These are phyloP conservation scores for Ennomos erosarius DNA, from an alignment of 2,888 invertebrate genomes.

Conservation along the genomic window DNA sequence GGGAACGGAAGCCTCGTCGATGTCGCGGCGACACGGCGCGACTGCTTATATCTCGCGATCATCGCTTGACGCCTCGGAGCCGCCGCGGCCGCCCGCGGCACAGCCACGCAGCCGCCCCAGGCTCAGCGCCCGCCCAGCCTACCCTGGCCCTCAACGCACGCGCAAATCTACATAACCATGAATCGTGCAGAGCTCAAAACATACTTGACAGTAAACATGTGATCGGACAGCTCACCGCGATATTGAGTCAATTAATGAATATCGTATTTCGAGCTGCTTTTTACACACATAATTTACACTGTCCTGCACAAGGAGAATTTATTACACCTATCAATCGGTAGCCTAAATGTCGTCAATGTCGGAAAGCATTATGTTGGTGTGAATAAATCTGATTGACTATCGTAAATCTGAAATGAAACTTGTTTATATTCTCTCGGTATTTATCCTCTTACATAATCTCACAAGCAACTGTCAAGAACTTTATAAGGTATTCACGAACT, in stretches of 20 bases:
- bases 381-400: conserved; percentile 11
- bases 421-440: conserved; percentile 3
- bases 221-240: conserved; percentile 61
- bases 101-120: conserved; percentile 18
- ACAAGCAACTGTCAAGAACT: conserved; percentile 8
- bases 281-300: conserved; percentile 51
- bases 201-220: conserved; percentile 55
- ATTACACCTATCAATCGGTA: conserved; percentile 44
- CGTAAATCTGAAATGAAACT: conserved; percentile 15
- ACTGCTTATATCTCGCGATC: conserved; percentile 54
- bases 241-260: conserved; percentile 64
- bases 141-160: conserved; percentile 21
- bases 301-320: conserved; percentile 58
- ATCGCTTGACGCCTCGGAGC: conserved; percentile 48
- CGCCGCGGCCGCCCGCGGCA: conserved; percentile 25
- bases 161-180: conserved; percentile 11
- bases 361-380: conserved; percentile 22
- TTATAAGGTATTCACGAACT: too few relatives aligned
- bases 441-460: conserved; percentile 2
- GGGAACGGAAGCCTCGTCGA: conserved; percentile 81
- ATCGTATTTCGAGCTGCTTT: conserved; percentile 62
- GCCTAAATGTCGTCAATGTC: conserved; percentile 35
- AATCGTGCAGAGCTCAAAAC: conserved; percentile 52
- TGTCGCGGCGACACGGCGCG: conserved; percentile 64
- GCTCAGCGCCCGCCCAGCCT: conserved; percentile 41